A percentile compares a stretch with the other conserved stretches of the same genome.
Evolutionary conservation across 2,797 vertebrate species (phyloP).

Genomic region (Hipposideros larvatus): DNA sequence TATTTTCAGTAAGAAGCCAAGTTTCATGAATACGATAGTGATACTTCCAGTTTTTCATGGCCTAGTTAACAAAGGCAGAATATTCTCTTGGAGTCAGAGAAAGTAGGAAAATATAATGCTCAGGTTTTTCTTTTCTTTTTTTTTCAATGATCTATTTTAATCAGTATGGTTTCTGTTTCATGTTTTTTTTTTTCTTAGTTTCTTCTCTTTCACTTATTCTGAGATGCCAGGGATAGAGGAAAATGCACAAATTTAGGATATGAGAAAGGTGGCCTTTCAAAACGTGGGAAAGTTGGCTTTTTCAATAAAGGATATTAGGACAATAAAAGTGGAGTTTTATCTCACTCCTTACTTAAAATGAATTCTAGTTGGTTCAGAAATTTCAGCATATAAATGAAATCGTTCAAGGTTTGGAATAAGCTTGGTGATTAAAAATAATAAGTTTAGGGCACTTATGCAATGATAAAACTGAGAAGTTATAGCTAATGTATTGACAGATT

Average conservation of each 20-base stretch:
- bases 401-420: constrained; percentile 42
- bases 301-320: constrained; percentile 68
- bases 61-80: background rate
- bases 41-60: background rate
- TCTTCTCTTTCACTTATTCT: constrained; percentile 33
- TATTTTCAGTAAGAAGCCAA: background rate
- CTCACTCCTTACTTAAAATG: constrained; percentile 62
- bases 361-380: constrained; percentile 71
- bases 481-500: background rate
- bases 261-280: constrained; percentile 73
- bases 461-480: background rate
- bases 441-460: background rate
- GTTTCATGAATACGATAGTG: background rate
- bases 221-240: constrained; percentile 28
- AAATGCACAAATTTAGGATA: constrained; percentile 48
- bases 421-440: background rate
- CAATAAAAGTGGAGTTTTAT: constrained; percentile 50
- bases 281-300: constrained; percentile 72
- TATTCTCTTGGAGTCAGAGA: background rate
- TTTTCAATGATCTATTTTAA: background rate
- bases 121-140: constrained; percentile 21
- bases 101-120: constrained; percentile 35
- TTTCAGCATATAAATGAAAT: constrained; percentile 64
- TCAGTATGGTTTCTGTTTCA: background rate
- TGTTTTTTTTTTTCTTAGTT: background rate